Evolutionary conservation across 2,888 invertebrate genomes (phyloP).

Genomic region (Pteria penguin): DNA sequence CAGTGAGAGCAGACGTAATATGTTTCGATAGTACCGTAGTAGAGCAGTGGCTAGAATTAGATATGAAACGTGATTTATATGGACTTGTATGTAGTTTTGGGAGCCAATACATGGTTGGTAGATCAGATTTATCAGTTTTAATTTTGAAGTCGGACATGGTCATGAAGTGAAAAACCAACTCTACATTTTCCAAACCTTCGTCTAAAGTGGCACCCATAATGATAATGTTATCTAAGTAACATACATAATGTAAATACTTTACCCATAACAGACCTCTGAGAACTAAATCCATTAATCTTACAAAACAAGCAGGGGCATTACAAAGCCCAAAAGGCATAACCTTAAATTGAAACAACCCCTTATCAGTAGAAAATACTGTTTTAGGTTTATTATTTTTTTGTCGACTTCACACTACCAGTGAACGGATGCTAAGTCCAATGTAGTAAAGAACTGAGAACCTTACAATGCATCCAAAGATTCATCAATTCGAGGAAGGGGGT

Average conservation of each 20-base stretch:
- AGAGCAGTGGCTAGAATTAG: no score
- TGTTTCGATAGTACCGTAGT: no score
- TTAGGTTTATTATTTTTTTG: neutral
- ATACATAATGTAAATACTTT: conserved; percentile 16
- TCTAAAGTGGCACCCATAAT: conserved; percentile 20
- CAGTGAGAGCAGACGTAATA: no score
- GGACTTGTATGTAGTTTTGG: no score
- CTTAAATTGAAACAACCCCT: conserved; percentile 23
- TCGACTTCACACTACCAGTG: conserved; percentile 3
- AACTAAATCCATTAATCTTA: conserved; percentile 14
- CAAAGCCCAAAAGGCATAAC: conserved; percentile 24
- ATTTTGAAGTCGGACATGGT: no score
- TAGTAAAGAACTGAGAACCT: conserved; percentile 10
- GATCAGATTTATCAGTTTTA: no score
- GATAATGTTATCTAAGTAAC: conserved; percentile 21
- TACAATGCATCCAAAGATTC: neutral
- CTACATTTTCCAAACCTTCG: neutral
- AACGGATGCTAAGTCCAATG: conserved; percentile 18
- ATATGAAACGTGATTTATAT: no score
- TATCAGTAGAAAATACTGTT: conserved; percentile 10
- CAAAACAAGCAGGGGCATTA: conserved; percentile 23
- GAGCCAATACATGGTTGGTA: no score
- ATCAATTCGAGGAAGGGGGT: conserved; percentile 11
- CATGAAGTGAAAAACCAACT: conserved; percentile 15
- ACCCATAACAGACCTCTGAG: conserved; percentile 14